Base-by-base conservation (phyloP, 2,888 invertebrate species). In the Drosophila neoperkinsi region DNA sequence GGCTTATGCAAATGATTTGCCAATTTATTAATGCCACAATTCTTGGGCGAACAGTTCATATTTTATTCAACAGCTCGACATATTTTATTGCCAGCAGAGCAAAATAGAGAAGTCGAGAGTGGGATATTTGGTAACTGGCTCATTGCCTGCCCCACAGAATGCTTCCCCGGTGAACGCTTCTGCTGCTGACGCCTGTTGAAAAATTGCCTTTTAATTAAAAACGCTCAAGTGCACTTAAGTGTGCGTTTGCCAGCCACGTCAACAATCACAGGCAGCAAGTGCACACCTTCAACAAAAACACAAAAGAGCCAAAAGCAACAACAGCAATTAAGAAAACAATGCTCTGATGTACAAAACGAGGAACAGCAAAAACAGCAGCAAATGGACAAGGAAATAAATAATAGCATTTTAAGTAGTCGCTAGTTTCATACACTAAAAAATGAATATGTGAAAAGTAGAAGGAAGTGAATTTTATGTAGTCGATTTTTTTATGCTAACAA, bases 151-250 rank as follows among this genome's bases (percentile, higher is more conserved):
- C 21, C 18, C 21, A 1, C 41, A 31, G 18, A 25, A 46, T 25
- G 46, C 46, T 18, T 49, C 51, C 11, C 59, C 13, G 9, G 28
- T n/a, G 38, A 11, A 30, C 18, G 13, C 31, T 57, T 34, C 75
- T 74, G 74, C 58, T 58, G 67, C 68, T 70, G 76, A 67, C 65
- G 80, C 81, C 69, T 63, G 74, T 76, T 87, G 86, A 78, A 83
- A 87, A 88, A 88, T 88, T 84, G 87, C 75, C 76, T 81, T 88
- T 88, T 88, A 88, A 88, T 88, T 88, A 87, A 88, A 88, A 88
- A 88, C 85, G 87, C 85, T 88, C 82, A 88, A 88, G 86, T 87
- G 87, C 88, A 85, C 88, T 88, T 88, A 88, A 88, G 85, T 88
- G 84, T 87, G 79, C 84, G 81, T 79, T 81, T 82, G 76, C 81